Percentiles rank a stretch among this genome's conserved stretches.
phyloP scores from a whole-genome alignment of 2,113 vertebrate genomes.

The Epinephelus cyanopodus region DNA sequence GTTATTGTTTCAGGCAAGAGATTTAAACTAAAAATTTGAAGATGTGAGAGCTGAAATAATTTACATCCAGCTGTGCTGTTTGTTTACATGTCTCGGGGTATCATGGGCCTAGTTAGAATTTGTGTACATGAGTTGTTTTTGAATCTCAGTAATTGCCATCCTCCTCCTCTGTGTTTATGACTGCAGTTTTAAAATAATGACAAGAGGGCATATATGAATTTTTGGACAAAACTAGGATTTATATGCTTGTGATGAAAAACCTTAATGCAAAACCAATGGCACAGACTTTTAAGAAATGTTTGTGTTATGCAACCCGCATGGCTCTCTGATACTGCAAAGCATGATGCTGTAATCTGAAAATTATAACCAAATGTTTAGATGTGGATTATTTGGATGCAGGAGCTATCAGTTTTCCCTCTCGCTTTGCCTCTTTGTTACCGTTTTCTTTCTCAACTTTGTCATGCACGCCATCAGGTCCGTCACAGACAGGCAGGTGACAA shows the following conservation, averaged over 20 bases:
- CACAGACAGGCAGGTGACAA: constrained; percentile 59
- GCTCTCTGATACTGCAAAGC: constrained; percentile 1
- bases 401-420: constrained; percentile 25
- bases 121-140: constrained; percentile 70
- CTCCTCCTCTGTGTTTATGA: constrained; percentile 61
- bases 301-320: not conserved
- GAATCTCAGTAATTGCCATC: constrained; percentile 72
- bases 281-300: not conserved
- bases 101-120: constrained; percentile 69
- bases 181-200: constrained; percentile 58
- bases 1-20: constrained; percentile 73
- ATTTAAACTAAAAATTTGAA: constrained; percentile 64
- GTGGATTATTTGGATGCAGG: not conserved
- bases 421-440: constrained; percentile 27
- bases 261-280: not conserved
- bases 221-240: constrained; percentile 17
- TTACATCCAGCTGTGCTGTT: constrained; percentile 75
- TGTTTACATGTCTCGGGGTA: constrained; percentile 77
- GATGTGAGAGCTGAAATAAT: constrained; percentile 66
- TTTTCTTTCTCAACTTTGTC: constrained; percentile 59
- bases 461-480: constrained; percentile 57
- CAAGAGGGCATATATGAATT: constrained; percentile 12
- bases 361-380: constrained; percentile 3
- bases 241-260: constrained; percentile 3
- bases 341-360: not conserved